These are phyloP conservation scores for Eupithecia dodoneata DNA, from an alignment of 2,888 invertebrate species.

Conservation along the genomic window DNA sequence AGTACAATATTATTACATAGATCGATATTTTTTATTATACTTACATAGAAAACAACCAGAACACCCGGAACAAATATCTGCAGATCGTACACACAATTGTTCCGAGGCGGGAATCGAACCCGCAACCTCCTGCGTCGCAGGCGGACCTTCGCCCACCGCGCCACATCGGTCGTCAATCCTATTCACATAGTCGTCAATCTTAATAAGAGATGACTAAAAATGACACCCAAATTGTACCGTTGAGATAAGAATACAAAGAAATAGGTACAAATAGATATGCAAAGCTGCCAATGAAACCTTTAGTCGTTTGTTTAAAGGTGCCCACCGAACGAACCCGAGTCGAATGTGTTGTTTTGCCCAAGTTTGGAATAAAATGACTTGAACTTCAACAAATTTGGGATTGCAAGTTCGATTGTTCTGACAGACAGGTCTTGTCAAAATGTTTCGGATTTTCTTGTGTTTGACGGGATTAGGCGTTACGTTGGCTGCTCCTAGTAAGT, in stretches of 20 bases:
- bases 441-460: background rate
- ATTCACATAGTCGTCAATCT: too few relatives aligned
- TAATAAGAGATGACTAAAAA: background rate
- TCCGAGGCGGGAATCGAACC: too few relatives aligned
- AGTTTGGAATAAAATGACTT: background rate
- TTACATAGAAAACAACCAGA: too few relatives aligned
- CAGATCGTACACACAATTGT: too few relatives aligned
- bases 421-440: background rate
- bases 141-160: too few relatives aligned
- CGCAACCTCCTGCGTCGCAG: too few relatives aligned
- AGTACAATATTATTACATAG: too few relatives aligned
- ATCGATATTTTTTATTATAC: too few relatives aligned
- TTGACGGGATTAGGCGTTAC: background rate
- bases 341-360: background rate
- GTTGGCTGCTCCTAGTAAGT: background rate
- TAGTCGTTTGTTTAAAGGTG: background rate
- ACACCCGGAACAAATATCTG: too few relatives aligned
- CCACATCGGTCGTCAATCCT: too few relatives aligned
- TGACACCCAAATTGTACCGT: background rate
- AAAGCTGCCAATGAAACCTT: background rate
- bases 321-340: background rate
- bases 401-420: background rate
- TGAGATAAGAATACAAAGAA: background rate
- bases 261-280: background rate
- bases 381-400: background rate